Evolutionary conservation across 53 echinoderm and acorn worm species (phyloP).

Genomic region (Echinarachnius parma): DNA sequence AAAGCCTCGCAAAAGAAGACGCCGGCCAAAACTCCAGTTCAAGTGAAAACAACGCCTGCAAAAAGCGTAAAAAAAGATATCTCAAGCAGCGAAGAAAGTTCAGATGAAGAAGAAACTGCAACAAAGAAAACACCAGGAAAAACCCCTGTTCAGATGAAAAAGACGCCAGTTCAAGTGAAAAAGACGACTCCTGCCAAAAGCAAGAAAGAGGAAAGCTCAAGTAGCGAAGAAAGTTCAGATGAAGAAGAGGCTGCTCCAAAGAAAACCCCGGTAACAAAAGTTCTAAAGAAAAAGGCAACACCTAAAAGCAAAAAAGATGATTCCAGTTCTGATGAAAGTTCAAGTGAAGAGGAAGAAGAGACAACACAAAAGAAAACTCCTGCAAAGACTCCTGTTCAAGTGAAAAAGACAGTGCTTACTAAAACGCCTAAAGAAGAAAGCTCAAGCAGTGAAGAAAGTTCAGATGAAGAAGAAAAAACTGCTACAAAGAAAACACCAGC

Average conservation of each 20-base stretch:
- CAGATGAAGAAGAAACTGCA: constrained; percentile 8
- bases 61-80: constrained; percentile 16
- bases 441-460: constrained; percentile 6
- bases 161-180: neutral
- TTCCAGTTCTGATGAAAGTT: neutral
- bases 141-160: neutral
- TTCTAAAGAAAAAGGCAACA: neutral
- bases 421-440: too few species aligned
- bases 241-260: neutral
- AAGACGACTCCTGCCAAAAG: neutral
- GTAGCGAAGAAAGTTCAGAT: neutral
- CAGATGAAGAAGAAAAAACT: neutral
- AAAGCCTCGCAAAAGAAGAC: constrained; percentile 4
- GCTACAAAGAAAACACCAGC: neutral
- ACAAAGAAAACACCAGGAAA: constrained; percentile 9
- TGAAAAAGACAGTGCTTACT: constrained; percentile 3
- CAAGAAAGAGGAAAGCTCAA: neutral
- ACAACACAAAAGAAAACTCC: neutral
- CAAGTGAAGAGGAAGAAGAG: neutral
- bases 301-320: neutral
- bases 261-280: neutral
- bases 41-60: neutral
- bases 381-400: neutral
- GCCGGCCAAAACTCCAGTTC: neutral
- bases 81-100: neutral